Base-by-base conservation (phyloP, 2,797 vertebrate genomes). In the Tenualosa thibaudeaui region DNA sequence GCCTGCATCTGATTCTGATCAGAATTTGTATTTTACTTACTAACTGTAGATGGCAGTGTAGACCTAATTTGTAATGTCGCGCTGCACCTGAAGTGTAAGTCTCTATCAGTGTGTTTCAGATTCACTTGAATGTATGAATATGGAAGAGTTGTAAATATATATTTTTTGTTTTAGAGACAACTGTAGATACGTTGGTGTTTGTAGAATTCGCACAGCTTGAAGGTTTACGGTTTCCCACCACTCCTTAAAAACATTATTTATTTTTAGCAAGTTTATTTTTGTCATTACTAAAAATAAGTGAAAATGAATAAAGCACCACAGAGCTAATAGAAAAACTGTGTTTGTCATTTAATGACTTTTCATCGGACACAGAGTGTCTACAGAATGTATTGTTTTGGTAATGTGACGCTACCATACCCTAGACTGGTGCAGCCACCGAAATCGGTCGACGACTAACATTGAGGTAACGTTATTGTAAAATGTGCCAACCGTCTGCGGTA, bases 11-110 rank as follows among this genome's bases (percentile, higher is more conserved):
- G 40, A 43, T 17, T 43, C 68, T 40, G 15, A 75, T 5, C 17
- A 46, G 71, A 78, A 22, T 78, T 19, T 78, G 26, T 78, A 78
- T 46, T 75, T 75, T 78, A 78, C 83, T 53, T 85, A 71, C 53
- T 49, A 83, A 84, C 90, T 86, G 85, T 89, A 91, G 90, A 87
- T 88, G 89, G 88, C 86, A 87, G 88, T 89, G 83, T 83, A 88
- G 88, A 86, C 84, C 85, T 85, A 2, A 6, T 78, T 46, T 78
- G 40, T 78, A 15, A 78, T 19, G 71, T 78, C 40, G 40, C 37
- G 71, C 40, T 46, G 71, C 71, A 78, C 71, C 37, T 78, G 71
- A 78, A 43, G 37, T 75, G 31, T 46, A 62, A 62, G 13, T 40
- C 1, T 71, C 3, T 40, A 68, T 37, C 31, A 13, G 31, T 40